Evolutionary conservation across 2,113 vertebrate species (phyloP), one percentile per base, ranked within the genome.

Genomic region (Panthera leo): DNA sequence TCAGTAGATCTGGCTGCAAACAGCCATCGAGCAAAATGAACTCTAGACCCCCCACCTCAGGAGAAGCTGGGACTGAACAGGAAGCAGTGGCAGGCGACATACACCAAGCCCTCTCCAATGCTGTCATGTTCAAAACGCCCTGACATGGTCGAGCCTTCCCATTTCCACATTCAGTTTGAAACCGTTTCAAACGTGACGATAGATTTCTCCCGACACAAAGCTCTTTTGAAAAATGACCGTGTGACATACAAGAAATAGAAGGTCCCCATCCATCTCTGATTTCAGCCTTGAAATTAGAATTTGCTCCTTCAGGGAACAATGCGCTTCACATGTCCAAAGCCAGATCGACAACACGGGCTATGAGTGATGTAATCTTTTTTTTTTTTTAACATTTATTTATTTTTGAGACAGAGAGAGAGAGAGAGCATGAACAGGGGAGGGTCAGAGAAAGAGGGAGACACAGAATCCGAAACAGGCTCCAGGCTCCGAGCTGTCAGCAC

Each of bases 241-340:
- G 9, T 39, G 79, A 80, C 82, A 8, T 68, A 53, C 27, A 88
- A 75, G 61, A 87, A 79, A 63, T 23, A 39, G 39, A 85, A n/a
- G 18, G 18, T 48, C 88, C 91, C 51, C 68, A 78, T 51, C 6
- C 78, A 86, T 79, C 65, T 96, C 48, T 79, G 87, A 63, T 88
- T 95, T 96, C 63, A 94, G 68, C 7, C 42, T 82, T 94, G n/a
- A 96, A 92, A 90, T 76, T 83, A n/a, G 18, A 79, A 79, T 83
- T 53, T 65, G 51, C 21, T 95, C 79, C 75, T 53, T 94, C 71
- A 61, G 88, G 76, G 92, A 97, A 58, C 45, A 67, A 68, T 18
- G 42, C 92, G 79, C 75, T 93, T 95, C 42, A 63, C 39, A 11
- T 71, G 79, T 93, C 85, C 36, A 39, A 96, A 67, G 88, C 51